Conservation (phyloP, 2,888 invertebrate species). For the Polydrusus pterygomalis region DNA sequence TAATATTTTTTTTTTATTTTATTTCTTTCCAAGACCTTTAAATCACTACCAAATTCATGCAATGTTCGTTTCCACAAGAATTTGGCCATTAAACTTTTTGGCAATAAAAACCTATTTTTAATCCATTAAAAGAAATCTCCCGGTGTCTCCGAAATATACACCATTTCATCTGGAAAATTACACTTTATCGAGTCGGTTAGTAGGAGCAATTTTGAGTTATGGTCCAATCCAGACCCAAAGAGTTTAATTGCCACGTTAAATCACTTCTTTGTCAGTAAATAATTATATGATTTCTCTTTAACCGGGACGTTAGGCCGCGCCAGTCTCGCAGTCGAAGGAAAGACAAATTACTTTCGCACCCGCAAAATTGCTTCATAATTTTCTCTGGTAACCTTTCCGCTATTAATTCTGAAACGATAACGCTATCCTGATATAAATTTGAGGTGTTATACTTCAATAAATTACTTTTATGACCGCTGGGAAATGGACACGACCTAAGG, state of each 20-base stretch:
- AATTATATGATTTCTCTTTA: conserved; percentile 3
- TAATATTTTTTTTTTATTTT: too few relatives aligned
- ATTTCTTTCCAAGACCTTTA: too few relatives aligned
- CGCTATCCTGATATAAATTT: conserved; percentile 20
- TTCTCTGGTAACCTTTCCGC: conserved; percentile 71
- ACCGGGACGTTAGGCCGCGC: conserved; percentile 14
- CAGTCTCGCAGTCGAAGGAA: conserved; percentile 57
- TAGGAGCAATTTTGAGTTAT: conserved; percentile 31
- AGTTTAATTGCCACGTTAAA: conserved; percentile 39
- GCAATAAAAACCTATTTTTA: too few relatives aligned
- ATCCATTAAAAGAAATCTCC: neutral
- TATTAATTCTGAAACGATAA: conserved; percentile 67
- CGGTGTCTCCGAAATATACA: neutral
- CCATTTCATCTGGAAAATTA: conserved; percentile 5
- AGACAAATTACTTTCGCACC: conserved; percentile 71
- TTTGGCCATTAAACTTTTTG: too few relatives aligned
- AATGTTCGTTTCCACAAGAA: too few relatives aligned
- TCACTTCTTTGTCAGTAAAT: conserved; percentile 32
- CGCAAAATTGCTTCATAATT: conserved; percentile 72
- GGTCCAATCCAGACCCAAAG: conserved; percentile 29
- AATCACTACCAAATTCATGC: too few relatives aligned
- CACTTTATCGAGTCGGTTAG: neutral
- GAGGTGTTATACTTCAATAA: conserved; percentile 37
- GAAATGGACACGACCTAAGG: conserved; percentile 14
- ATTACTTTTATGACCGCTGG: conserved; percentile 30